Base-by-base conservation (phyloP, 1,140 invertebrate species). In the Subanguina moxae region DNA sequence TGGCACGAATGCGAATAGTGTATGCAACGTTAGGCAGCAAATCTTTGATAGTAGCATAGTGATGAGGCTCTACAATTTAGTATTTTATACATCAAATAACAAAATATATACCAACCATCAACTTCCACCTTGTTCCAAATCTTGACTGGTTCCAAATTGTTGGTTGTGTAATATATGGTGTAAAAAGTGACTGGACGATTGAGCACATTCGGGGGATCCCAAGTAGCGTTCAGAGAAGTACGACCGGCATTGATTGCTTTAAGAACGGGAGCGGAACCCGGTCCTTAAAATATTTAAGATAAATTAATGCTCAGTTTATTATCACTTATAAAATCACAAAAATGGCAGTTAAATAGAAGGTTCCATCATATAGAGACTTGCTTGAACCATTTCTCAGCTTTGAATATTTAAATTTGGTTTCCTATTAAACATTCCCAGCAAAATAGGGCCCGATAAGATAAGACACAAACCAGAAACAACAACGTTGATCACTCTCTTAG, bases 141-240 rank as follows among this genome's bases (percentile, higher is more conserved):
- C 45, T 74, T 75, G n/a, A 82, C 59, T 7, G 80, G 78, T 57
- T 81, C 76, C 42, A 73, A 57, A 43, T 57, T 63, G 46, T 82
- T 78, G n/a, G 69, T 82, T 7, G 80, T 82, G 75, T 82, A 82
- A 57, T 82, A 80, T 23, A 82, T 59, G 17, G 80, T 79, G 61
- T 82, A 82, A 11, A 62, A 64, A 5, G 80, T 82, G 45, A 82
- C 68, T 45, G 80, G 80, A n/a, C 80, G 64, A 64, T 82, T 82
- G 30, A 81, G 64, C 23, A 76, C 70, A 57, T 80, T 65, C 15
- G 80, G 80, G 19, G 79, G 79, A 25, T 82, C 78, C 80, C 80
- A 82, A 30, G 70, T 30, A 27, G 82, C 68, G 3, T 69, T 62
- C 5, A 82, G 63, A 5, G 69, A 66, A 17, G 80, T 79, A 56